Conservation (phyloP, 2,888 invertebrate genomes). For the Rutpela maculata region DNA sequence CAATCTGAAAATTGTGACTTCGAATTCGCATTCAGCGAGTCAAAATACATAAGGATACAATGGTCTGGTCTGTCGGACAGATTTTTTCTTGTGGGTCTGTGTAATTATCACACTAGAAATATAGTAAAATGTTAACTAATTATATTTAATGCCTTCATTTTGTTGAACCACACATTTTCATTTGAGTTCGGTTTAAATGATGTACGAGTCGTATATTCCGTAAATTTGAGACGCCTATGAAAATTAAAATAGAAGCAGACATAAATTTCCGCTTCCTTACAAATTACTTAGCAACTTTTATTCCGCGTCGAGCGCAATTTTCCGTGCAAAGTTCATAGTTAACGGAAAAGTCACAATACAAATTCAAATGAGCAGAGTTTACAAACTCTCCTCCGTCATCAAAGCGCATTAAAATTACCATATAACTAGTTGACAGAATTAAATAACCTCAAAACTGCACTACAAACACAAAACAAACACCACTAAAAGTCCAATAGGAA, state of each 20-base stretch:
- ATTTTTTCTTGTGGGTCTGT: too few relatives aligned
- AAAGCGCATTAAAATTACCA: constrained; percentile 18
- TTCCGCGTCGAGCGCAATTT: background rate
- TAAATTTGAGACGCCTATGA: background rate
- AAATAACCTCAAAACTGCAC: constrained; percentile 18
- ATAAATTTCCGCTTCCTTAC: background rate
- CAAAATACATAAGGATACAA: too few relatives aligned
- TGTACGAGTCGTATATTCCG: too few relatives aligned
- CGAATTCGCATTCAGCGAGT: too few relatives aligned
- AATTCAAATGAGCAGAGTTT: constrained; percentile 6
- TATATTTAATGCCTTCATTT: too few relatives aligned
- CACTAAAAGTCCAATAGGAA: constrained; percentile 25
- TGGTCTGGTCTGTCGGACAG: too few relatives aligned
- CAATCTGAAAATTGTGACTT: too few relatives aligned
- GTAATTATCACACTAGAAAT: too few relatives aligned
- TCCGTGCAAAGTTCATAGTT: background rate
- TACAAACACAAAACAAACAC: background rate
- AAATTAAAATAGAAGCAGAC: background rate
- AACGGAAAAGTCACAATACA: constrained; percentile 5
- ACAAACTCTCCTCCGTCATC: background rate
- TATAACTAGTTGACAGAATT: constrained; percentile 18
- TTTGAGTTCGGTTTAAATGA: too few relatives aligned
- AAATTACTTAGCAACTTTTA: constrained; percentile 10
- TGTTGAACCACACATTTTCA: too few relatives aligned
- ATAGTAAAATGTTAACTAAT: too few relatives aligned